phyloP scores from a whole-genome alignment of 2,113 vertebrate genomes.

The Melospiza melodia region DNA sequence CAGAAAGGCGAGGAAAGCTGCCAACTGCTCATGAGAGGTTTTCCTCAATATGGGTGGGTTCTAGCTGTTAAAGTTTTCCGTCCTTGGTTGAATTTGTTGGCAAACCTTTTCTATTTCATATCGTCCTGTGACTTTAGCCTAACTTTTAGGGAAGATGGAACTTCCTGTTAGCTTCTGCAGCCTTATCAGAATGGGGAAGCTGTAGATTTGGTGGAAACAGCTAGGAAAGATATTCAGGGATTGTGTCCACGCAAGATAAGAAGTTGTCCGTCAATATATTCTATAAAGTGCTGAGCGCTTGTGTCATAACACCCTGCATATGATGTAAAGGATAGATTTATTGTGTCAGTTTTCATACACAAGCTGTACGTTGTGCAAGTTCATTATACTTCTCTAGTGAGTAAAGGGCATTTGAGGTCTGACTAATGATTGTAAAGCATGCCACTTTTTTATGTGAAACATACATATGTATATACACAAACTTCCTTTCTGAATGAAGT shows the following conservation, averaged over 20 bases:
- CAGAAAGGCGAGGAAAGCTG: no score
- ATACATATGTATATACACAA: no score
- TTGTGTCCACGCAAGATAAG: accelerated
- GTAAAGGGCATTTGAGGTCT: not conserved
- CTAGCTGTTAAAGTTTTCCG: not conserved
- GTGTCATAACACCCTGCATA: accelerated
- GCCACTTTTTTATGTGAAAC: accelerated
- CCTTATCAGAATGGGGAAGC: not conserved
- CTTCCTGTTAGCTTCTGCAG: not conserved
- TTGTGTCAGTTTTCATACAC: accelerated
- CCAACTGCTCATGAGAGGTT: not conserved
- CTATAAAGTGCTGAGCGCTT: not conserved
- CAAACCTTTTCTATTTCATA: not conserved
- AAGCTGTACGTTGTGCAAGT: not conserved
- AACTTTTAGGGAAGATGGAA: not conserved
- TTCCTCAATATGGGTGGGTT: not conserved
- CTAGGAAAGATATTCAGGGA: not conserved
- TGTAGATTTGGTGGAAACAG: not conserved
- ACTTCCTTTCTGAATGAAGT: not conserved
- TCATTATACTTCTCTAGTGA: not conserved
- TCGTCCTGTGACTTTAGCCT: not conserved
- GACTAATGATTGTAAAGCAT: not conserved
- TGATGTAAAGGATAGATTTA: not conserved
- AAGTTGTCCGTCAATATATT: accelerated
- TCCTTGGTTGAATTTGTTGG: not conserved